A percentile compares a stretch with the other conserved stretches of the same genome.
These are phyloP conservation scores for Archivesica marissinica DNA, from an alignment of 1,140 invertebrate genomes.

Conservation along the genomic window DNA sequence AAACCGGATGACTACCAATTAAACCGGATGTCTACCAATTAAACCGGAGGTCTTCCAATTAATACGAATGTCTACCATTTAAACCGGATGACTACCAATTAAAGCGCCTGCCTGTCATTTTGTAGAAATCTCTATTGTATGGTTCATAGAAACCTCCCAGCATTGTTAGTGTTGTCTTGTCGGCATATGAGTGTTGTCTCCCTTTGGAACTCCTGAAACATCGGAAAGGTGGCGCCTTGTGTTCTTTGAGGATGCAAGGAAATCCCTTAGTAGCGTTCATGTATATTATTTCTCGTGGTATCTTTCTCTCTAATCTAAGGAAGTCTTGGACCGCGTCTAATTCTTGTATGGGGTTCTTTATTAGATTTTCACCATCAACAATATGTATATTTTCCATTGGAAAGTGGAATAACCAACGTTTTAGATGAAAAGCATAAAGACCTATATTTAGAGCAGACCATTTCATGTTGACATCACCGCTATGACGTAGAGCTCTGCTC, in stretches of 20 bases:
- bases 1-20: too few species aligned
- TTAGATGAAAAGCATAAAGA: conserved; percentile 91
- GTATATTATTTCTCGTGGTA: conserved; percentile 95
- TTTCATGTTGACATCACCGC: conserved; percentile 89
- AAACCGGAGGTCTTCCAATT: too few species aligned
- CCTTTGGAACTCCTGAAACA: conserved; percentile 97
- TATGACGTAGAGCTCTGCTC: conserved; percentile 88
- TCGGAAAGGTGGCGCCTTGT: conserved; percentile 90
- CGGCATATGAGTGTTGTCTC: conserved; percentile 93
- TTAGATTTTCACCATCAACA: conserved; percentile 93
- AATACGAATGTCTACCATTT: too few species aligned
- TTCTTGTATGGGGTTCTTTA: conserved; percentile 93
- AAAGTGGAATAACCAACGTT: conserved; percentile 93
- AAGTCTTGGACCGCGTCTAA: conserved; percentile 93
- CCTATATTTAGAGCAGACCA: conserved; percentile 94
- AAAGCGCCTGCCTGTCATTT: conserved; percentile 94
- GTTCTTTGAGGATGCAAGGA: conserved; percentile 92
- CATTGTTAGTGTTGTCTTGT: conserved; percentile 88
- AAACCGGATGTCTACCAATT: too few species aligned
- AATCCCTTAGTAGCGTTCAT: conserved; percentile 97
- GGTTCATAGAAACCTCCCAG: conserved; percentile 94
- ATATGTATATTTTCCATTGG: conserved; percentile 91
- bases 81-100: too few species aligned
- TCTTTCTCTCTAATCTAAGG: conserved; percentile 91
- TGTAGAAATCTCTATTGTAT: conserved; percentile 95